Conservation (phyloP, 2,797 vertebrate species). For the Dromococcyx pavoninus region DNA sequence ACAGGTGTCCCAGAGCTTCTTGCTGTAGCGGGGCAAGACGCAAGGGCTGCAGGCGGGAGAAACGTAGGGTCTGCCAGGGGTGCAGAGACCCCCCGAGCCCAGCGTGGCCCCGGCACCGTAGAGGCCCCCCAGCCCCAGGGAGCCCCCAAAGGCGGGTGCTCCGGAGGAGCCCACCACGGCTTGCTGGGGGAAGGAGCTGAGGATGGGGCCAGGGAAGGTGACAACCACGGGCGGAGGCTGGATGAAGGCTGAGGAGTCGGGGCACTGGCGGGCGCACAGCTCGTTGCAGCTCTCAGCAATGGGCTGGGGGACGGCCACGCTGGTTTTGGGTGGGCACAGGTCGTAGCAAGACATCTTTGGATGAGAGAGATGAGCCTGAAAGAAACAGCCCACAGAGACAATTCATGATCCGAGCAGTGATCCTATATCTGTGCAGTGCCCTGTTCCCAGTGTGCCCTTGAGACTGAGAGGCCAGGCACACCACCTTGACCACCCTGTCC, state of each 20-base stretch:
- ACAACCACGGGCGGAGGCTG: too few species aligned
- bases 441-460: background rate
- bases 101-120: background rate
- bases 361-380: background rate
- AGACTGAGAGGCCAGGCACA: background rate
- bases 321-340: background rate
- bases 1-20: too few species aligned
- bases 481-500: too few species aligned
- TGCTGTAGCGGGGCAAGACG: too few species aligned
- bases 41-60: too few species aligned
- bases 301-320: background rate
- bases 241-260: too few species aligned
- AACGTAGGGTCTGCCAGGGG: too few species aligned
- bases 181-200: background rate
- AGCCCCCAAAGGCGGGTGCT: background rate
- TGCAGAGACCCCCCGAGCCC: too few species aligned
- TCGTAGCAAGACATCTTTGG: background rate
- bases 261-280: too few species aligned
- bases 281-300: slow-evolving; percentile 6
- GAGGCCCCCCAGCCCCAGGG: background rate
- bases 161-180: background rate
- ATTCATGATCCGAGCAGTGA: too few species aligned
- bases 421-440: too few species aligned
- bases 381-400: too few species aligned
- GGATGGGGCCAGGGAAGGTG: background rate